Percentiles rank a stretch among this genome's conserved stretches.
Conservation (phyloP, 2,888 invertebrate species). For the Caenorhabditis sp. region DNA sequence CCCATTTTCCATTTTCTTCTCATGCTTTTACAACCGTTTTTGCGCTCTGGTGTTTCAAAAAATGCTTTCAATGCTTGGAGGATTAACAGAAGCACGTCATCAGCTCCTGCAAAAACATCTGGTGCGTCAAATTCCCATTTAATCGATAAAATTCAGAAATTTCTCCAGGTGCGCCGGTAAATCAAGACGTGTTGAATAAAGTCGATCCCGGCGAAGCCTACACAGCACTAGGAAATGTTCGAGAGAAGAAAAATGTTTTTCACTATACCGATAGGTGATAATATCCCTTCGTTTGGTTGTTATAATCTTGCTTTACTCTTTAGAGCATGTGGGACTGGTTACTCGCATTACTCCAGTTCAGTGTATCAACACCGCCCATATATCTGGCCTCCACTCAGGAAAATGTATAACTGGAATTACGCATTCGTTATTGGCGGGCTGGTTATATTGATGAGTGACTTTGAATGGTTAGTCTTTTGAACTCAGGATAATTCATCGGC, state of each 20-base stretch:
- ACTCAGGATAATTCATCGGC: neutral
- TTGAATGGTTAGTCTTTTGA: conserved; percentile 66
- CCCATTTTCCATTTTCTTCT: conserved; percentile 26
- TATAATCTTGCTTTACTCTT: neutral
- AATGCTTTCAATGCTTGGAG: neutral
- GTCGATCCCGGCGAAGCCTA: conserved; percentile 71
- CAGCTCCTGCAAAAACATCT: conserved; percentile 9
- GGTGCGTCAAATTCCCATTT: conserved; percentile 5
- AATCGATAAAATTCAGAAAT: neutral
- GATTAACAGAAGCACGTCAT: neutral
- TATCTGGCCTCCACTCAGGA: conserved; percentile 80
- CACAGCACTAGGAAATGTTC: conserved; percentile 73
- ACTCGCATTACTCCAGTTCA: conserved; percentile 76
- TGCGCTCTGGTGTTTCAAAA: neutral
- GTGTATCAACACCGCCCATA: conserved; percentile 77
- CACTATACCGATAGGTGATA: conserved; percentile 76
- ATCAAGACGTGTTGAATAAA: conserved; percentile 34
- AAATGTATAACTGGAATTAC: conserved; percentile 73
- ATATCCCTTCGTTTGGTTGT: neutral
- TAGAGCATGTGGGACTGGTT: conserved; percentile 76
- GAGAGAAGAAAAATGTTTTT: conserved; percentile 72
- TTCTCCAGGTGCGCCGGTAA: neutral
- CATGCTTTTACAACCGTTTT: conserved; percentile 26
- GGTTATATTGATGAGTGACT: conserved; percentile 66
- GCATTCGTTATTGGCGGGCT: conserved; percentile 61